Base-by-base conservation (phyloP, 2,888 invertebrate species). In the Drosophila neoperkinsi region DNA sequence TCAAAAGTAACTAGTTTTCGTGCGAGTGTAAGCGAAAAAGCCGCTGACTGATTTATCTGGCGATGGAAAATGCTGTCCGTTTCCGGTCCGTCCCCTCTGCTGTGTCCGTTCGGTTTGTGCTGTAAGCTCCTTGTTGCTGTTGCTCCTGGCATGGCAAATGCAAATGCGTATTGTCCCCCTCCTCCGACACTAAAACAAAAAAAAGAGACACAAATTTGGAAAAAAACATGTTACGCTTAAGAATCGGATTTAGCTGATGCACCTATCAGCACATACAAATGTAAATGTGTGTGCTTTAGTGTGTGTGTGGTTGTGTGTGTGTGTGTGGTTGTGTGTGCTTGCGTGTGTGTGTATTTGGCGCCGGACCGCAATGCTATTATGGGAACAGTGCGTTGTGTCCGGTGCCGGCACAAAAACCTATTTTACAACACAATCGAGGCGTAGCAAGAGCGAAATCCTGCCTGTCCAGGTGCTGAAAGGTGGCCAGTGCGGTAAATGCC, bases 361-460 rank as follows among this genome's bases (percentile, higher is more conserved):
- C 52, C 51, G 66, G 53, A 85, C 83, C 84, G 79, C 87, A 88
- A 90, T 88, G 90, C 85, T 84, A 89, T 85, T 87, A 89, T 76
- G 80, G 69, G 89, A 77, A 82, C 71, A 80, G 82, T 72, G 78
- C 76, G 78, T 74, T 74, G 56, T 65, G 72, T 63, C 68, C 72
- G 72, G 59, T 59, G 71, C 46, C 36, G 21, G 51, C 68, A 69
- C 49, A 60, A 68, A 76, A 80, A 59, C 77, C 68, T 53, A 76
- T 76, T 78, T 72, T 31, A 65, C 38, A 53, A 36, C 59, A 38
- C 56, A 61, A 51, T 50, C 68, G 38, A 55, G 60, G 18, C 74
- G 36, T 59, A 49, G 25, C 41, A 38, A 34, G 31, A 50, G 38
- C 30, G n/a, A 30, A 58, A 34, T 31, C 69, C 18, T 2, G 76